Evolutionary conservation across 2,888 invertebrate genomes (phyloP), one percentile per base, ranked within the genome.

Genomic region (Polyommatus iphigenia): DNA sequence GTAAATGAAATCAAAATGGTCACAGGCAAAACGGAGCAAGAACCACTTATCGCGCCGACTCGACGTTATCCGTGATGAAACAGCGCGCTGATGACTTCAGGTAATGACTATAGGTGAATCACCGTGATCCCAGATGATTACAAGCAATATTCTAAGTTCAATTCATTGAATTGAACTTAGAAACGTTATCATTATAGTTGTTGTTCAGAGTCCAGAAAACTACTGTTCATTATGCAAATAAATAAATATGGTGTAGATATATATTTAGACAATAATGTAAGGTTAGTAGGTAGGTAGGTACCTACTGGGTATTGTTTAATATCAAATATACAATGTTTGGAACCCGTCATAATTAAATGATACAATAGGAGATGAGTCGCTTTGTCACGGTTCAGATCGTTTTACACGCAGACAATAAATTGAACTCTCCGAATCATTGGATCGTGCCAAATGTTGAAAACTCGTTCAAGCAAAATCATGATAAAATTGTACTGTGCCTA

Each of bases 311-410:
- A 54, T 54, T 18, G 15, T 18, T 54, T 54, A 62, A 1, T 62
- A 13, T 62, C 8, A 59, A 8, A n/a, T 67, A 62, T 29, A 62
- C 46, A 77, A 24, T 62, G 57, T 77, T 77, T 73, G 77, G 67
- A 80, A 71, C 83, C 84, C 84, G 54, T 85, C 81, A 80, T 87
- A 87, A 88, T 89, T 88, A 88, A 88, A 87, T 88, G 86, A 88
- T 87, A 86, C 85, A 87, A 84, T 85, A 84, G 82, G 81, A 78
- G 79, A 81, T 79, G 80, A 24, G 81, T 81, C 79, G 73, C 79
- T 80, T 80, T 81, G 67, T 67, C 67, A 79, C 78, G 80, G 80
- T 83, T 83, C 80, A 81, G 73, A 82, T 81, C 82, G 80, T 84
- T 84, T 82, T 79, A 83, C 83, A 82, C 77, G 41, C 82, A 82